Conservation (phyloP, 2,113 vertebrate genomes). For the Propithecus coquereli region DNA sequence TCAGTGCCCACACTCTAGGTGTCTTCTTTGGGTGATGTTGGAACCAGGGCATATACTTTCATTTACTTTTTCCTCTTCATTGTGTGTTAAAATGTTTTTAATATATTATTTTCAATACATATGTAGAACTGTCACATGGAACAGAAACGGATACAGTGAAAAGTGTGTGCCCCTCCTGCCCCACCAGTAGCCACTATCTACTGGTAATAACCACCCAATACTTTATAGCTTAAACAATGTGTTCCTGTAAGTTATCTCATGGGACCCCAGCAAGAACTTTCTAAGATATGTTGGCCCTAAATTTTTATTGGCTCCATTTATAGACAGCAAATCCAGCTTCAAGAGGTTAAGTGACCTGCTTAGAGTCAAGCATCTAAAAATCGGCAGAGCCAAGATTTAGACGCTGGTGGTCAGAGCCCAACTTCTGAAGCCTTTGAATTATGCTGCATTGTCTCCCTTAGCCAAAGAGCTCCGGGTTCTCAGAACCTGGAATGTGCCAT, state of each 20-base stretch:
- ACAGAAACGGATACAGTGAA: neutral
- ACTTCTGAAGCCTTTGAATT: neutral
- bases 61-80: neutral
- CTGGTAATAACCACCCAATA: neutral
- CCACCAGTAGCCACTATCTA: neutral
- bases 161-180: neutral
- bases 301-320: neutral
- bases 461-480: neutral
- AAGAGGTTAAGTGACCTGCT: neutral
- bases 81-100: neutral
- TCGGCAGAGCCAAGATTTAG: neutral
- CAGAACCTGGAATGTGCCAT: constrained; percentile 13
- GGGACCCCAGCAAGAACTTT: neutral
- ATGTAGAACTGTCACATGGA: neutral
- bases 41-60: neutral
- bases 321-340: neutral
- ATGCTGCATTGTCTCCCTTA: neutral
- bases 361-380: neutral
- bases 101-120: neutral
- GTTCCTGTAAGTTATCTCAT: neutral
- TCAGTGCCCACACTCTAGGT: neutral
- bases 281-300: neutral
- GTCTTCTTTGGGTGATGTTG: neutral
- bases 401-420: neutral
- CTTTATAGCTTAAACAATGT: neutral